These are phyloP conservation scores for Camptogramma bilineatum DNA, from an alignment of 2,888 invertebrate species.

Conservation along the genomic window DNA sequence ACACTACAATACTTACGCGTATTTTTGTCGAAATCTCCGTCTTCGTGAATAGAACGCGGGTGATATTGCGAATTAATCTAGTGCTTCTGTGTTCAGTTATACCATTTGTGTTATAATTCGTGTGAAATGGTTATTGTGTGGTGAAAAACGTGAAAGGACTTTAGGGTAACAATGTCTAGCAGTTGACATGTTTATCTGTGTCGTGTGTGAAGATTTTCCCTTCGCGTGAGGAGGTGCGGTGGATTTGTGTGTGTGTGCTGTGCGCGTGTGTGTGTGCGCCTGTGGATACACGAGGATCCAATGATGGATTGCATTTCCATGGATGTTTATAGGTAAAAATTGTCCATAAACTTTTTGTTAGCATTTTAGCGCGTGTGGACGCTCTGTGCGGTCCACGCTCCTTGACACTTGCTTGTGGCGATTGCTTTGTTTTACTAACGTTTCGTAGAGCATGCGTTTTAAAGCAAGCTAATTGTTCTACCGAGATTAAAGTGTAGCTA, in stretches of 20 bases:
- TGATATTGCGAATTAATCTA: slow-evolving; percentile 78
- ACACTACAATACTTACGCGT: slow-evolving; percentile 81
- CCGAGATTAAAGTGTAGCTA: slow-evolving; percentile 48
- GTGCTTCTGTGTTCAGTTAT: slow-evolving; percentile 78
- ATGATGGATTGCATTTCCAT: slow-evolving; percentile 85
- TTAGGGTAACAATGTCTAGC: slow-evolving; percentile 85
- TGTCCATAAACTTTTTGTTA: slow-evolving; percentile 64
- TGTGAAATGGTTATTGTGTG: slow-evolving; percentile 75
- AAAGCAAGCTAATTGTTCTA: slow-evolving; percentile 52
- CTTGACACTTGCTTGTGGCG: slow-evolving; percentile 47
- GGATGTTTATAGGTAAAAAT: slow-evolving; percentile 82
- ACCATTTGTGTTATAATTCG: slow-evolving; percentile 78
- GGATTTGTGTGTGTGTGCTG: slow-evolving; percentile 79
- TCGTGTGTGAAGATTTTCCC: slow-evolving; percentile 86
- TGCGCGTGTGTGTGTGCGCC: slow-evolving; percentile 72
- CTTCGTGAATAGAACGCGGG: slow-evolving; percentile 82
- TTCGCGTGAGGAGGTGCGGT: slow-evolving; percentile 83
- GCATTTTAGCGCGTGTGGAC: slow-evolving; percentile 57
- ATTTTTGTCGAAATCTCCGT: slow-evolving; percentile 79
- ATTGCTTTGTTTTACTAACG: slow-evolving; percentile 65
- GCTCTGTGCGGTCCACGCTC: slow-evolving; percentile 55
- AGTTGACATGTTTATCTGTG: slow-evolving; percentile 86
- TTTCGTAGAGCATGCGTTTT: slow-evolving; percentile 60
- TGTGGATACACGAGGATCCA: slow-evolving; percentile 76
- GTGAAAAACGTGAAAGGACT: slow-evolving; percentile 82